Conservation (phyloP, 1,140 invertebrate species). For the Atopsyche davidsoni region DNA sequence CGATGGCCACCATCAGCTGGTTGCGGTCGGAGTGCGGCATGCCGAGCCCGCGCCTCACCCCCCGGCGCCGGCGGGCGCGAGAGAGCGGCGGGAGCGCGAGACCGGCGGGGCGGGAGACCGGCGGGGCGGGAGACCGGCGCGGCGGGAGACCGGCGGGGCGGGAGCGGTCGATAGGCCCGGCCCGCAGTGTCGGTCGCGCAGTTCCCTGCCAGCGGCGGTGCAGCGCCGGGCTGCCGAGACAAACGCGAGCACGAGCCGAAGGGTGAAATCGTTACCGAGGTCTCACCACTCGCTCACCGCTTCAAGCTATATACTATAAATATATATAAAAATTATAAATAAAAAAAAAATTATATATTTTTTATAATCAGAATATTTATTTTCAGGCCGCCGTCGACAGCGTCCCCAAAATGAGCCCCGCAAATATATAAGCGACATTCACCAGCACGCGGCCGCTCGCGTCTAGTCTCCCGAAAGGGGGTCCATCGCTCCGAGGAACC, state of each 20-base stretch:
- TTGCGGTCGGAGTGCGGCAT: conserved; percentile 49
- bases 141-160: background rate
- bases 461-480: no score
- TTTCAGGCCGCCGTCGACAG: no score
- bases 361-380: no score
- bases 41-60: conserved; percentile 5
- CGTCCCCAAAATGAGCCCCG: no score
- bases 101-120: background rate
- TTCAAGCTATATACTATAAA: no score
- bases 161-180: background rate
- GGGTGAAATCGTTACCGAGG: no score
- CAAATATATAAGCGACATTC: no score
- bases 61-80: background rate
- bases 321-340: background rate
- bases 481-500: no score
- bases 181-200: conserved; percentile 7
- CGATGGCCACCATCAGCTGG: conserved; percentile 54
- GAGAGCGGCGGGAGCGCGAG: background rate
- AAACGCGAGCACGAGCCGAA: no score
- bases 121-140: background rate
- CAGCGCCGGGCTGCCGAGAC: background rate
- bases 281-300: no score
- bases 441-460: no score
- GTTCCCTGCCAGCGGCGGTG: background rate
- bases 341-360: background rate